Base-by-base conservation (phyloP, 2,888 invertebrate genomes). In the Tenthredo distinguenda region DNA sequence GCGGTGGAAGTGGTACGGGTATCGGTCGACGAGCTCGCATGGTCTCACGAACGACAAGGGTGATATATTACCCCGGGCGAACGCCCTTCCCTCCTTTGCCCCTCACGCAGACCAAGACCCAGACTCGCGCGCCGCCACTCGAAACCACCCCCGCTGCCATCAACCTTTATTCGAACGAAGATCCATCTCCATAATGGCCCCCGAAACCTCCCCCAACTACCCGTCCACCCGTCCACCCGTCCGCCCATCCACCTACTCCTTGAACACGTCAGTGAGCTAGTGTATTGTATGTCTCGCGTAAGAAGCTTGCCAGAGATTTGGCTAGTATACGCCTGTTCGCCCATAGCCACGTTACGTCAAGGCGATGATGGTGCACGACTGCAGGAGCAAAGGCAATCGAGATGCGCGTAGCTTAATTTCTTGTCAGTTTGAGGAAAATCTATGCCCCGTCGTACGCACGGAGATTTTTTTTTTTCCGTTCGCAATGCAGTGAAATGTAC, bases 131-230 rank as follows among this genome's bases (percentile, higher is more conserved):
- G 86, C 89, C 89, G 88, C 88, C 87, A 88, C 90, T 89, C 89
- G 88, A 89, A 90, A 89, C 88, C 87, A 88, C 87, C 90, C 89
- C 87, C 87, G 87, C 88, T 87, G 86, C 87, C 81, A 85, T 84
- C 87, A 89, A 90, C 90, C 91, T 91, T 92, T 92, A 92, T 92
- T 91, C 91, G 90, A 91, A 91, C 90, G 90, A 91, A 93, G 91
- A 92, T 93, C 92, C 91, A 92, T 93, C 92, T 92, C 92, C 91
- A 92, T 92, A 92, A 93, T 92, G 91, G 90, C 90, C 90, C 90
- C 89, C 89, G 68, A 89, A 90, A 89, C 90, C 88, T 89, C 89
- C 88, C 84, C 87, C 84, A 87, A 88, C 89, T 90, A 90, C 90
- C 90, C 91, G 88, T 58, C 79, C 58, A 79, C 34, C 79, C 79